Percentiles rank a stretch among this genome's conserved stretches.
Conservation (phyloP, 2,113 vertebrate genomes). For the Azemiops feae region DNA sequence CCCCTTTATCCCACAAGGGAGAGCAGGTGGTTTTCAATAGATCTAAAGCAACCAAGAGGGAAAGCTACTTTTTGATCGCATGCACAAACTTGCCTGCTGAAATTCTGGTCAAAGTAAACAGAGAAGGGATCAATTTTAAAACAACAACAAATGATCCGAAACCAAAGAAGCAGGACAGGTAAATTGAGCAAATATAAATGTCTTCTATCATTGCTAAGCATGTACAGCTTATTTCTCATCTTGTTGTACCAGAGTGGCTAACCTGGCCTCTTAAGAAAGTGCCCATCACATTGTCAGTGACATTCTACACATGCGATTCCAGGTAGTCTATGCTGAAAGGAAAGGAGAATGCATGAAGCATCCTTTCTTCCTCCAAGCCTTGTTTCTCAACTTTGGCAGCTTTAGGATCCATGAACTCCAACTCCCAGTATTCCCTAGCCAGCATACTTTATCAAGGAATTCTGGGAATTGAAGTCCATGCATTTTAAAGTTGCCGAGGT, state of each 20-base stretch:
- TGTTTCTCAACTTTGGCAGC: no score
- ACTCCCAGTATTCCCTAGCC: no score
- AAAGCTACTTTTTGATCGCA: neutral
- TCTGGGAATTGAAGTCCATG: no score
- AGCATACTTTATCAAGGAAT: no score
- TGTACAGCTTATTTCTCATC: no score
- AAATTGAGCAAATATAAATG: neutral
- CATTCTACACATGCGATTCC: no score
- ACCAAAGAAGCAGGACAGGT: neutral
- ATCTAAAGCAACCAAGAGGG: neutral
- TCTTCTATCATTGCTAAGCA: neutral
- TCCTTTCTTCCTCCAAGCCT: neutral
- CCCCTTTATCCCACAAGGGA: neutral
- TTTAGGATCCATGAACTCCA: no score
- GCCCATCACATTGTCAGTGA: no score
- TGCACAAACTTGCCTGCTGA: neutral
- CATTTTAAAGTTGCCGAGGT: no score
- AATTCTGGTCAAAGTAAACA: neutral
- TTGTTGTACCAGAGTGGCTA: no score
- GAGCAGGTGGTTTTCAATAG: neutral
- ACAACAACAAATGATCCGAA: neutral
- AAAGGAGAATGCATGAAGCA: neutral
- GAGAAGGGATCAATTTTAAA: neutral
- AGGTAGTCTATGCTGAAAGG: neutral
- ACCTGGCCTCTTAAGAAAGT: no score